Percentiles rank a stretch among this genome's conserved stretches.
Evolutionary conservation across 2,888 invertebrate genomes (phyloP).

Genomic region (Strigamia crassipes): DNA sequence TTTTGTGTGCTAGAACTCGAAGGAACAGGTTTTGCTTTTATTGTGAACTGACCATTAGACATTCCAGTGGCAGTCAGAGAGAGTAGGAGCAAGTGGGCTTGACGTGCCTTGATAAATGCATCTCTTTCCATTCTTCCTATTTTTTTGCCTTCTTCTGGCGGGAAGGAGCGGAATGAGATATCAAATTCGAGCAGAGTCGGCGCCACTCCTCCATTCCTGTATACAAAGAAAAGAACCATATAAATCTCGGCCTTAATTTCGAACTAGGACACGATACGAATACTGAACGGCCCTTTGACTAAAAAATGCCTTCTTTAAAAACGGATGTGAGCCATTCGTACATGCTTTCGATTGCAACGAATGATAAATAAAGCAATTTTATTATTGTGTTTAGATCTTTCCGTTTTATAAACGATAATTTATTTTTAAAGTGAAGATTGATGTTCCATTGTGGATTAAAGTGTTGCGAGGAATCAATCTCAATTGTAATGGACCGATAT

Average conservation of each 20-base stretch:
- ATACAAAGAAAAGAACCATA: conserved; percentile 42
- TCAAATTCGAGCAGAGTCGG: conserved; percentile 32
- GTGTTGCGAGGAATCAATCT: too few relatives aligned
- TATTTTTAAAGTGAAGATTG: too few relatives aligned
- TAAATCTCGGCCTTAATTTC: conserved; percentile 40
- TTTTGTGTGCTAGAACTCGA: neutral
- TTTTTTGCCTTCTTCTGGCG: conserved; percentile 24
- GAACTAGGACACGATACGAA: conserved; percentile 26
- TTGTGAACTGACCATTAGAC: conserved; percentile 37
- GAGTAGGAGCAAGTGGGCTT: conserved; percentile 38
- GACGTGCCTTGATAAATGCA: conserved; percentile 42
- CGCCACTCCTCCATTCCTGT: conserved; percentile 18
- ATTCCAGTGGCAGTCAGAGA: conserved; percentile 36
- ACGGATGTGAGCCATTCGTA: conserved; percentile 24
- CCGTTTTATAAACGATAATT: too few relatives aligned
- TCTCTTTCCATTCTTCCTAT: conserved; percentile 26
- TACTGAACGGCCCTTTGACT: conserved; percentile 40
- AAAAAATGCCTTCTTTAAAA: conserved; percentile 23
- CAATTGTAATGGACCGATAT: too few relatives aligned
- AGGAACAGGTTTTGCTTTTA: conserved; percentile 38
- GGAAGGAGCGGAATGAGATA: conserved; percentile 28
- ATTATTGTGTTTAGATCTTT: neutral
- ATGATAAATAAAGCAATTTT: neutral
- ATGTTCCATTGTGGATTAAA: too few relatives aligned
- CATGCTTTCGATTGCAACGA: neutral